Percentiles rank a stretch among this genome's conserved stretches.
Evolutionary conservation across 1,140 invertebrate genomes (phyloP).

Genomic region (Forficula auricularia): DNA sequence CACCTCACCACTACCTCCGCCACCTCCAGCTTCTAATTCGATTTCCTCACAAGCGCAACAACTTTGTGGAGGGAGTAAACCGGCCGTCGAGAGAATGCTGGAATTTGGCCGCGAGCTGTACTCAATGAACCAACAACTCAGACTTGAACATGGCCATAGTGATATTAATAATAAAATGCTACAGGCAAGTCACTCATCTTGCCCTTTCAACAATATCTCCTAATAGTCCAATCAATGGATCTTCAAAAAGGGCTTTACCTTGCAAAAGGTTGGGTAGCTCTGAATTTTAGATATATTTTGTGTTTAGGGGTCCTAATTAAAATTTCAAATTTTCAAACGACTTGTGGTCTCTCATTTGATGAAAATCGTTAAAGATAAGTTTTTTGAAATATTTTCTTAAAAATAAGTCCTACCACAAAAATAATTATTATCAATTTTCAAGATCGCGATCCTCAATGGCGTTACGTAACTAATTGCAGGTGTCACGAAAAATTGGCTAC

Average conservation of each 20-base stretch:
- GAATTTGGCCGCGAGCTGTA: constrained; percentile 87
- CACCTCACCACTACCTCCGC: neutral
- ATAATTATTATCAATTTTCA: too few species aligned
- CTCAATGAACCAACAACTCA: constrained; percentile 69
- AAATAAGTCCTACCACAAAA: too few species aligned
- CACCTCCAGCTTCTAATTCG: neutral
- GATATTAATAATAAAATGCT: constrained; percentile 85
- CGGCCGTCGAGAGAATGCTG: constrained; percentile 76
- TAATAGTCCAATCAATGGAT: neutral
- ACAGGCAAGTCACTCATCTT: constrained; percentile 46
- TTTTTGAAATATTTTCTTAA: too few species aligned
- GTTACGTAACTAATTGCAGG: too few species aligned
- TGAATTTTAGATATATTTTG: neutral
- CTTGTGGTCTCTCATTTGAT: too few species aligned
- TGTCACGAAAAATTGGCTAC: too few species aligned
- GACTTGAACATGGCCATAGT: constrained; percentile 64
- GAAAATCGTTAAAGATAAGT: too few species aligned
- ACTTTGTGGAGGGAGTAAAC: constrained; percentile 55
- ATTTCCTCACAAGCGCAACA: constrained; percentile 19
- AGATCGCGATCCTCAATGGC: too few species aligned
- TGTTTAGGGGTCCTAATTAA: too few species aligned
- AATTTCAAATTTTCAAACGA: too few species aligned
- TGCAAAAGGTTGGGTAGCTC: neutral
- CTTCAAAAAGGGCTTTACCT: neutral
- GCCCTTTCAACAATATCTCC: neutral